phyloP scores from a whole-genome alignment of 2,113 vertebrate genomes.

The Motacilla tschutschensis region DNA sequence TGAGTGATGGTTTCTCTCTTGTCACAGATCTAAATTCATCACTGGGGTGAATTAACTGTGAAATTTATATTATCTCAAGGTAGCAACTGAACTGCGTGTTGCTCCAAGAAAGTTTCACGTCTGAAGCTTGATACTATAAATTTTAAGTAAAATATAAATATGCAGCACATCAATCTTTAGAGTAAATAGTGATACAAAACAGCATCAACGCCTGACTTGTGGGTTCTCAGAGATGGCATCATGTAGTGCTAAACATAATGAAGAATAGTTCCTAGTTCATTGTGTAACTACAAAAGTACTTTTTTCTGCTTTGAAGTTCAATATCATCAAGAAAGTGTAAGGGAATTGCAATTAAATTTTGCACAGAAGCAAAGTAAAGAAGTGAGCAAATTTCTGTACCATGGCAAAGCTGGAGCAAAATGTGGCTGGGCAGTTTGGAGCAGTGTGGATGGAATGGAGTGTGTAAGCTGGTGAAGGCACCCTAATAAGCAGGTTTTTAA shows the following conservation, averaged over 20 bases:
- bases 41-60: constrained; percentile 41
- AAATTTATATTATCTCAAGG: constrained; percentile 32
- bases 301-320: neutral
- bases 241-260: neutral
- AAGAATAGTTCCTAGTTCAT: neutral
- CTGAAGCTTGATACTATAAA: neutral
- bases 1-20: constrained; percentile 54
- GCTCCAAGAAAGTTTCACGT: neutral
- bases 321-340: neutral
- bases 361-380: neutral
- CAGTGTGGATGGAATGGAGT: neutral
- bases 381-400: neutral
- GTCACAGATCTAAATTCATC: constrained; percentile 50
- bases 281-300: neutral
- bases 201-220: neutral
- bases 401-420: neutral
- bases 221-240: neutral
- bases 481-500: neutral
- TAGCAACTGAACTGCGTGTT: neutral
- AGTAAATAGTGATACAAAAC: neutral
- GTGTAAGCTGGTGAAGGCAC: neutral
- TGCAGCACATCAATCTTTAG: neutral
- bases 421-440: neutral
- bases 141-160: neutral
- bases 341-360: neutral